Evolutionary conservation across 2,113 vertebrate genomes (phyloP).

Genomic region (Ondatra zibethicus): DNA sequence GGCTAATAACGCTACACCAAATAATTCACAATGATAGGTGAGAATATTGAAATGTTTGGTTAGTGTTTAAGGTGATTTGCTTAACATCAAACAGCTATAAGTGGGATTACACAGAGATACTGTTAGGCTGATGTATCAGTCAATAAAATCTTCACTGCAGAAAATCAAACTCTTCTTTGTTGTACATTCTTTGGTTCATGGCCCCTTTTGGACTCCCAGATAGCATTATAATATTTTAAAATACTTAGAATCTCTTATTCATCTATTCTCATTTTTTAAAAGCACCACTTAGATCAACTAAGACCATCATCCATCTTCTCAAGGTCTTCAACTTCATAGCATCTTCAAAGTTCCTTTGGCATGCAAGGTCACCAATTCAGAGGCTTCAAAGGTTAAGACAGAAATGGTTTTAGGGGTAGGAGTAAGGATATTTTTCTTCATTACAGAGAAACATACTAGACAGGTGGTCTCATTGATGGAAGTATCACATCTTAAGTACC

Average conservation of each 20-base stretch:
- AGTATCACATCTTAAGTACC: not conserved
- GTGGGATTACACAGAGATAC: conserved; percentile 19
- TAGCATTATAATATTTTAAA: not conserved
- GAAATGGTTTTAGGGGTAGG: not conserved
- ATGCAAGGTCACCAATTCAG: not conserved
- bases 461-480: not conserved
- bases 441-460: not conserved
- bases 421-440: not conserved
- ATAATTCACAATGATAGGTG: not conserved
- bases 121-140: not conserved
- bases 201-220: not conserved
- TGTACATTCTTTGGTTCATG: not conserved
- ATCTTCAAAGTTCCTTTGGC: not conserved
- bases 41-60: conserved; percentile 51
- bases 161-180: not conserved
- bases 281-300: not conserved
- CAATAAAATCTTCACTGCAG: not conserved
- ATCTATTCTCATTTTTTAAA: not conserved
- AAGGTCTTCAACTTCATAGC: not conserved
- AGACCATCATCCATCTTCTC: not conserved
- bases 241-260: not conserved
- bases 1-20: not conserved
- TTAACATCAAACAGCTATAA: conserved; percentile 47
- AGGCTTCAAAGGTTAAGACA: not conserved
- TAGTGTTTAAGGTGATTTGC: conserved; percentile 6